A percentile compares a stretch with the other conserved stretches of the same genome.
Conservation (phyloP, 2,113 vertebrate species). For the Notiomystis cincta region DNA sequence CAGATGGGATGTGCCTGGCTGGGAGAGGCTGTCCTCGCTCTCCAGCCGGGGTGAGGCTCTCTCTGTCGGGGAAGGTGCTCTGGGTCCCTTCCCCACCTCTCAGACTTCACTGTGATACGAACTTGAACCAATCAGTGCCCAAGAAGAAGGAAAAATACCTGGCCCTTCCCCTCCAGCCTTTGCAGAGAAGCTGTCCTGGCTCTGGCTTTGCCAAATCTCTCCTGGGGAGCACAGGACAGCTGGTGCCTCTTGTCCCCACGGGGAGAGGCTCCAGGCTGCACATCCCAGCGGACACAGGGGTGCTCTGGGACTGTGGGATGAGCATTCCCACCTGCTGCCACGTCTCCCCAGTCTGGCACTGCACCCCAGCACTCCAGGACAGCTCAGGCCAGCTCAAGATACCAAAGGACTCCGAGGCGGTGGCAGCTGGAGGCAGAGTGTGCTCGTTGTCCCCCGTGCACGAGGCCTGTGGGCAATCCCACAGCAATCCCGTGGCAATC, state of each 20-base stretch:
- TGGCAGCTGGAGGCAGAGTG: not conserved
- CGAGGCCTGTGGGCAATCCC: not conserved
- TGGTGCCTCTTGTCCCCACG: rapidly evolving
- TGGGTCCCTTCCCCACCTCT: slow-evolving; percentile 21
- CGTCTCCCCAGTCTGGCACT: not conserved
- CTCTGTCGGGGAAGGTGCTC: not conserved
- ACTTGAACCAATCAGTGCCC: slow-evolving; percentile 65
- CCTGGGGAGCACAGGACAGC: rapidly evolving
- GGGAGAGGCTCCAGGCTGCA: not conserved
- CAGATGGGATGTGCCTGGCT: not conserved
- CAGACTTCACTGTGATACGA: slow-evolving; percentile 67
- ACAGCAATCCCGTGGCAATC: not conserved
- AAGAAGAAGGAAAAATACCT: not conserved
- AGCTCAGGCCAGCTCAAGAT: not conserved
- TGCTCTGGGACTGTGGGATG: not conserved
- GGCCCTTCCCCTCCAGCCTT: slow-evolving; percentile 7
- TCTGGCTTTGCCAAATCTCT: not conserved
- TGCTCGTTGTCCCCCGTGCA: rapidly evolving
- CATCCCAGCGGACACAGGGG: rapidly evolving
- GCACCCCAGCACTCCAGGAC: not conserved
- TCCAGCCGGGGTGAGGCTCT: not conserved
- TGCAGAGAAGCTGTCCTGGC: not conserved
- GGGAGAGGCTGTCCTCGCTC: not conserved
- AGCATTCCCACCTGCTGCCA: not conserved
- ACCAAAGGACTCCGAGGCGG: slow-evolving; percentile 23